Evolutionary conservation across 2,113 vertebrate genomes (phyloP).

Genomic region (Halichoerus grypus): DNA sequence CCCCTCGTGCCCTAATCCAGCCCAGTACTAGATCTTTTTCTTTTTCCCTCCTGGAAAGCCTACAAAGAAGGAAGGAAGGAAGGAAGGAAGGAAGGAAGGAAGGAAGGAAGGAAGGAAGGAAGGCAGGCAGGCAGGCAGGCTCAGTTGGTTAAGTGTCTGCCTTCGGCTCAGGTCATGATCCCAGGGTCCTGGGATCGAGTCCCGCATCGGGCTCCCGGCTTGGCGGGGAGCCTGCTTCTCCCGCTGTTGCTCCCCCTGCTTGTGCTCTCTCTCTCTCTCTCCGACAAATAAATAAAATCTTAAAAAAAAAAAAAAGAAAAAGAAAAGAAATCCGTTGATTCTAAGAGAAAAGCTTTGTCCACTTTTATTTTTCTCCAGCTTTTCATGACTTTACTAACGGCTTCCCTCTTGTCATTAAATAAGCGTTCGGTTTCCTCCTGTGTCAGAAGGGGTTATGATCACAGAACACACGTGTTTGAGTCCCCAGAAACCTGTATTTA

Average conservation of each 20-base stretch:
- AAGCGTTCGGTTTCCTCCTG: background rate
- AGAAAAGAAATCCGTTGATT: background rate
- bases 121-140: too few relatives aligned
- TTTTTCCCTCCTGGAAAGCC: background rate
- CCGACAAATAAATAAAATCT: background rate
- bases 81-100: background rate
- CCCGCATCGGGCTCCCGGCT: background rate
- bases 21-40: background rate
- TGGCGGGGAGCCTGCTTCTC: background rate
- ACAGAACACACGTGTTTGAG: background rate
- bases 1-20: background rate
- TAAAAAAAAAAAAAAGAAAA: background rate
- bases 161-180: background rate
- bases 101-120: too few relatives aligned
- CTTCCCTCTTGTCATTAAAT: background rate
- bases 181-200: background rate
- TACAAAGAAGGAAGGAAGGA: background rate
- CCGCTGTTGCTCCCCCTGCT: background rate
- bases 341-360: background rate
- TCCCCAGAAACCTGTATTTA: background rate
- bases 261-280: background rate
- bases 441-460: background rate
- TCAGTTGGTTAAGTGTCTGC: background rate
- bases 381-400: background rate
- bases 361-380: background rate